Base-by-base conservation (phyloP, 2,888 invertebrate genomes). In the Chrysina gloriosa region DNA sequence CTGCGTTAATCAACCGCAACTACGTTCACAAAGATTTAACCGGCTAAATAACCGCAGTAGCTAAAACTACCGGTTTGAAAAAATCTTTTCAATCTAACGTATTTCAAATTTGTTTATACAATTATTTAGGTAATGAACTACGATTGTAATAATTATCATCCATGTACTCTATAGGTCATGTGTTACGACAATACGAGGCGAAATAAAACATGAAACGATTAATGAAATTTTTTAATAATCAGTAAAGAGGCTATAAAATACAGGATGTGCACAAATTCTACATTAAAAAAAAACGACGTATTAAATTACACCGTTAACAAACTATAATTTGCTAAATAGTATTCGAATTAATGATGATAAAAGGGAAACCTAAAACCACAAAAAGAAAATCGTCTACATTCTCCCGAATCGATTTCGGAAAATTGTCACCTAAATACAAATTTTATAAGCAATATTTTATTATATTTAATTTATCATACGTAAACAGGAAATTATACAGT, bases 201-300 rank as follows among this genome's bases (percentile, higher is more conserved):
- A 42, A 65, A 65, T 48, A 39, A 64, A 64, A 64, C 48, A 48
- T 63, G 34, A 64, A 29, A 34, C 1, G 42, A 50, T 68, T 70
- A 68, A 66, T 70, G 65, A 68, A 68, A 70, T 70, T 27, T 67
- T 70, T 68, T 70, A 68, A 68, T 69, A 64, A 58, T 67, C 56
- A 65, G 61, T 67, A 67, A 58, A 58, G 48, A 67, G 61, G 25
- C 65, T 70, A 65, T 67, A 68, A 70, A 70, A 68, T 70, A 68
- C 68, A 70, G 65, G 39, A 21, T 52, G 63, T 70, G 65, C 64
- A 70, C 65, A 67, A 70, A 31, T 58, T 64, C 39, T 45, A 36
- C 11, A 63, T 61, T 64, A 61, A 68, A 70, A 52, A 67, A 65
- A 65, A 36, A 68, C 6, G 52, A 63, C 56, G 45, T n/a, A 52